Evolutionary conservation across 2,888 invertebrate genomes (phyloP).

Genomic region (Osmoderma eremita): DNA sequence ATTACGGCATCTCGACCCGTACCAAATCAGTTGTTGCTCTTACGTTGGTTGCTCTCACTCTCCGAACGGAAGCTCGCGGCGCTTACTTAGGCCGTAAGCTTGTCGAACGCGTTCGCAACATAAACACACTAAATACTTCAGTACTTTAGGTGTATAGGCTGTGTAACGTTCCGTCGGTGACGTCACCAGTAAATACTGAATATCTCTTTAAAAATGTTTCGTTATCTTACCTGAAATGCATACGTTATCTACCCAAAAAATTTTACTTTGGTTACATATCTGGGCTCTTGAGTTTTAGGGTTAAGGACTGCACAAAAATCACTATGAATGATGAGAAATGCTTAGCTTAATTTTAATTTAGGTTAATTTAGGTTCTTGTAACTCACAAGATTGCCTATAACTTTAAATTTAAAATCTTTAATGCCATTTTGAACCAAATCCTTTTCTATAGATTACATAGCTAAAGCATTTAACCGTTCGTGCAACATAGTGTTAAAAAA

Average conservation of each 20-base stretch:
- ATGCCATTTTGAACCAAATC: no score
- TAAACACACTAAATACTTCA: slow-evolving; percentile 59
- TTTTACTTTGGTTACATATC: no score
- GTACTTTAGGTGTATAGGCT: slow-evolving; percentile 32
- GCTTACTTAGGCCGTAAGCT: slow-evolving; percentile 54
- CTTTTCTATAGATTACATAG: no score
- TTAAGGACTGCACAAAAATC: no score
- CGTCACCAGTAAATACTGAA: slow-evolving; percentile 21
- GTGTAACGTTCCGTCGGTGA: slow-evolving; percentile 1
- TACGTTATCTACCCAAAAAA: neutral
- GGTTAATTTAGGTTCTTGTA: no score
- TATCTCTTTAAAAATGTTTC: neutral
- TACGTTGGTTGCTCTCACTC: slow-evolving; percentile 50
- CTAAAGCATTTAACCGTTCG: no score
- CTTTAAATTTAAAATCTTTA: no score
- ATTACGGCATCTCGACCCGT: slow-evolving; percentile 58
- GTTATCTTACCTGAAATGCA: neutral
- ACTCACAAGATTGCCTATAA: no score
- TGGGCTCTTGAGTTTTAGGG: no score
- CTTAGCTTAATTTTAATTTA: no score
- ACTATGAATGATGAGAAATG: no score
- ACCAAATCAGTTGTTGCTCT: slow-evolving; percentile 59
- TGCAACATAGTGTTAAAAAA: no score
- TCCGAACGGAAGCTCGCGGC: slow-evolving; percentile 49
- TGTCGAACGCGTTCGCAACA: slow-evolving; percentile 53